Evolutionary conservation across 2,113 vertebrate genomes (phyloP).

Genomic region (Chaetodon auriga): DNA sequence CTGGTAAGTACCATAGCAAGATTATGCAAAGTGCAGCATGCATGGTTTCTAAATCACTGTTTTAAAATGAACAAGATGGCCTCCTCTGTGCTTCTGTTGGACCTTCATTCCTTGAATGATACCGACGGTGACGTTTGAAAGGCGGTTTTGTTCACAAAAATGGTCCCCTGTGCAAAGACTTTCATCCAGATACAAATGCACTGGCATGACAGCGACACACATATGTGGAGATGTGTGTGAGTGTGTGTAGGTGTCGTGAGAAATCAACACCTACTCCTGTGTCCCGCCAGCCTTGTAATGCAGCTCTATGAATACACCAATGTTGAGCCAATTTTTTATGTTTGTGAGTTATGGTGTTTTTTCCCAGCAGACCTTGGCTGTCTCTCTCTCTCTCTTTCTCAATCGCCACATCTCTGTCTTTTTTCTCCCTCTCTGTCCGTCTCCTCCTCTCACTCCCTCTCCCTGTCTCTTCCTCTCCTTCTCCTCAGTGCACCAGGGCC

Average conservation of each 20-base stretch:
- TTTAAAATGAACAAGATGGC: constrained; percentile 51
- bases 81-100: constrained; percentile 27
- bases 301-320: constrained; percentile 53
- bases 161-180: background rate
- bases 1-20: constrained; percentile 19
- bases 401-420: constrained; percentile 35
- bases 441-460: background rate
- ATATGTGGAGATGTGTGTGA: constrained; percentile 16
- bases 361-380: constrained; percentile 37
- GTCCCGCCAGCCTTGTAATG: constrained; percentile 47
- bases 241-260: constrained; percentile 25
- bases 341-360: constrained; percentile 58
- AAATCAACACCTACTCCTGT: constrained; percentile 56
- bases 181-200: constrained; percentile 11
- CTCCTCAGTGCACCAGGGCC: constrained; percentile 37
- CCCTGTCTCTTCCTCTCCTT: constrained; percentile 19
- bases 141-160: constrained; percentile 42
- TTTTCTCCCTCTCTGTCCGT: constrained; percentile 8
- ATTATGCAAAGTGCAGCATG: constrained; percentile 51
- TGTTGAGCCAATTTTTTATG: constrained; percentile 49
- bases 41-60: constrained; percentile 56
- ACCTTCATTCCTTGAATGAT: constrained; percentile 45
- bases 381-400: constrained; percentile 49
- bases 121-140: constrained; percentile 29
- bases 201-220: background rate